Percentiles rank a stretch among this genome's conserved stretches.
Evolutionary conservation across 2,888 invertebrate genomes (phyloP).

Genomic region (Pristionchus entomophagus): DNA sequence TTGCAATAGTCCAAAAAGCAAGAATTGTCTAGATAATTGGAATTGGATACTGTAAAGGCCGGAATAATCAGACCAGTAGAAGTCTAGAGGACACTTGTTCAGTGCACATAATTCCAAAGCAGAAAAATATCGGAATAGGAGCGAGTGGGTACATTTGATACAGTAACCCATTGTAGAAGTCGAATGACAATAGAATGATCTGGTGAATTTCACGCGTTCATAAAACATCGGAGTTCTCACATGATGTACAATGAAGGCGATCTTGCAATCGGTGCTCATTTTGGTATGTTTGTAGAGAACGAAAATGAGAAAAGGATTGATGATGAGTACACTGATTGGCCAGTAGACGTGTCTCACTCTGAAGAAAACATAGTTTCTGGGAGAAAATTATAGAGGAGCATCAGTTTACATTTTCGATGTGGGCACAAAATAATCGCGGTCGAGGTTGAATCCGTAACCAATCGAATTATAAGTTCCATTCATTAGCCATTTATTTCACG

Average conservation of each 20-base stretch:
- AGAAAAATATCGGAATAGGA: conserved; percentile 8
- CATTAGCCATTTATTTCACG: background rate
- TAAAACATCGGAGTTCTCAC: background rate
- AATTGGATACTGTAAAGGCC: no score
- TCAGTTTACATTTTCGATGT: background rate
- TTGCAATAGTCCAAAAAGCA: conserved; percentile 6
- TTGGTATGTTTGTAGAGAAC: background rate
- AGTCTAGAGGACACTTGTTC: background rate
- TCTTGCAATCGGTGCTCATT: background rate
- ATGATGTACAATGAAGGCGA: background rate
- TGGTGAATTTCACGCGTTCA: background rate
- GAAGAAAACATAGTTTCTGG: background rate
- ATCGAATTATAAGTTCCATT: background rate
- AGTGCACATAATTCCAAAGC: background rate
- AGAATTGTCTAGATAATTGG: conserved; percentile 22
- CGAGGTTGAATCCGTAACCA: background rate
- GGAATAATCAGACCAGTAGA: background rate
- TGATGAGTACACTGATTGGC: background rate
- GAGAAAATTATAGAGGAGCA: background rate
- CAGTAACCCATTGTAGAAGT: conserved; percentile 1
- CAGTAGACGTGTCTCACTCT: background rate
- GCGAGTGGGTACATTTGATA: conserved; percentile 31
- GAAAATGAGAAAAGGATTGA: background rate
- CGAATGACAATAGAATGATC: background rate
- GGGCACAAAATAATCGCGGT: background rate